These are phyloP conservation scores for Propithecus perrieri DNA, from an alignment of 2,797 vertebrate genomes.

Conservation along the genomic window DNA sequence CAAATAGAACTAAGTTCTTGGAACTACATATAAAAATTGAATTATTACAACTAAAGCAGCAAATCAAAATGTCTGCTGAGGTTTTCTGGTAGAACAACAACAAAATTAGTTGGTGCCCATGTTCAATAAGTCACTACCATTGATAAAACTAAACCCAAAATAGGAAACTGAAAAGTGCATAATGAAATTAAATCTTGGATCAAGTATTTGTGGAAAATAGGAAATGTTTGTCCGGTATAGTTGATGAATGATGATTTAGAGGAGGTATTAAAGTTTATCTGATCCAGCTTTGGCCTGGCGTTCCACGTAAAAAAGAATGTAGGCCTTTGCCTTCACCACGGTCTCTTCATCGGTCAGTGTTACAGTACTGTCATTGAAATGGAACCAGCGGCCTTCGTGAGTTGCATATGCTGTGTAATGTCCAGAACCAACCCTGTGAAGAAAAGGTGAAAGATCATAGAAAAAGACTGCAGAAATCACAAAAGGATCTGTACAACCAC, in stretches of 20 bases:
- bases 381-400: conserved; percentile 96
- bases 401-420: conserved; percentile 98
- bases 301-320: conserved; percentile 98
- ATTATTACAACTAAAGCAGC: conserved; percentile 90
- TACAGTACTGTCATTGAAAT: conserved; percentile 99
- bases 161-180: conserved; percentile 88
- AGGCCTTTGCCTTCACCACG: conserved; percentile 97
- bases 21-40: conserved; percentile 86
- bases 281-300: conserved; percentile 86
- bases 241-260: conserved; percentile 79
- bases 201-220: conserved; percentile 89
- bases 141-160: conserved; percentile 86
- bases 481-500: not conserved
- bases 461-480: not conserved
- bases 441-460: not conserved
- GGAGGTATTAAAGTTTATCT: conserved; percentile 89
- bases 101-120: conserved; percentile 85
- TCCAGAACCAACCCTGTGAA: conserved; percentile 94
- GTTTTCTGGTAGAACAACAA: conserved; percentile 86
- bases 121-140: conserved; percentile 86
- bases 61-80: conserved; percentile 88
- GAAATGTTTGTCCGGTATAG: conserved; percentile 85
- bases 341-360: conserved; percentile 94
- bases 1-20: conserved; percentile 84
- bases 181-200: conserved; percentile 89